A percentile compares a stretch with the other conserved stretches of the same genome.
These are phyloP conservation scores for Pipistrellus pipistrellus DNA, from an alignment of 2,797 vertebrate genomes.

Conservation along the genomic window DNA sequence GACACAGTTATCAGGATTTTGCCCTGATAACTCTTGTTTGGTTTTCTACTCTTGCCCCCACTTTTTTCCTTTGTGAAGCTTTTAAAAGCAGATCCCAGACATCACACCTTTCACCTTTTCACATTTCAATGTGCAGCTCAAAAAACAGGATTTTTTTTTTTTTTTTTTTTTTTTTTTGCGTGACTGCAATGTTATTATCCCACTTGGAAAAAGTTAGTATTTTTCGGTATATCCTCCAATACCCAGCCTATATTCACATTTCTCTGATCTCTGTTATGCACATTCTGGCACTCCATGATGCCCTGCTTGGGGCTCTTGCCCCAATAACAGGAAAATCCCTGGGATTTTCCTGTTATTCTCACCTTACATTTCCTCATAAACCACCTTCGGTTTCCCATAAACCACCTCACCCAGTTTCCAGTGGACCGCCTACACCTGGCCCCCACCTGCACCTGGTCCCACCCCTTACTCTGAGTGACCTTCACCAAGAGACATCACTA, in stretches of 20 bases:
- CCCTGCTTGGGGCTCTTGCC: too few relatives aligned
- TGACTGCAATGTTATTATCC: not conserved
- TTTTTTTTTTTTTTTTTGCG: not conserved
- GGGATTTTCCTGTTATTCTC: too few relatives aligned
- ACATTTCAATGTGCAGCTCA: not conserved
- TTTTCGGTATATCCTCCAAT: not conserved
- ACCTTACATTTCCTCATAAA: too few relatives aligned
- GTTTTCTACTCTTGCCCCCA: not conserved
- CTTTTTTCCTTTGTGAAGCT: not conserved
- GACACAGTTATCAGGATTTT: not conserved
- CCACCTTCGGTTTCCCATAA: too few relatives aligned
- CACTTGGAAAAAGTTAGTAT: not conserved
- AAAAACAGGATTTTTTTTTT: not conserved
- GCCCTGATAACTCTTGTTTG: too few relatives aligned
- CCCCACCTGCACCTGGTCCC: too few relatives aligned
- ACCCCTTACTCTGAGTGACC: too few relatives aligned
- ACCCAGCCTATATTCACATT: not conserved
- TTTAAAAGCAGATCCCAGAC: not conserved
- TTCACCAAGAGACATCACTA: too few relatives aligned
- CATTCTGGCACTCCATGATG: too few relatives aligned
- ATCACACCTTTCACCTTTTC: not conserved
- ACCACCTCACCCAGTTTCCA: too few relatives aligned
- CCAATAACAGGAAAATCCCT: too few relatives aligned
- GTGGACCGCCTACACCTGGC: too few relatives aligned
- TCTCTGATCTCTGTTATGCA: not conserved